phyloP scores from a whole-genome alignment of 2,113 vertebrate species.

The Nibea albiflora region DNA sequence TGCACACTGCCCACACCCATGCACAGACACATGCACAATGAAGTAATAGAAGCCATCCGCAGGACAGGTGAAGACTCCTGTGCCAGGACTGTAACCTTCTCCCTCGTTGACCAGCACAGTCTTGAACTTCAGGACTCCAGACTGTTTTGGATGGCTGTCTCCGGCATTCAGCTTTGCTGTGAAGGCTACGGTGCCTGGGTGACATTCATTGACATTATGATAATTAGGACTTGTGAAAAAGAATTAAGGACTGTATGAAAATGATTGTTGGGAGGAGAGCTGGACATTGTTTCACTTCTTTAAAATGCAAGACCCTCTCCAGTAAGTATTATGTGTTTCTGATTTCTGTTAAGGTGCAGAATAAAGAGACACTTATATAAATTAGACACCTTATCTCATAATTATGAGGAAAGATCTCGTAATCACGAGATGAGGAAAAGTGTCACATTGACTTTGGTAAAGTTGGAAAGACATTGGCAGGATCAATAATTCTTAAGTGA shows the following conservation, averaged over 20 bases:
- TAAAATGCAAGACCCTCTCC: neutral
- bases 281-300: neutral
- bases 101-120: constrained; percentile 59
- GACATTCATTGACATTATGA: neutral
- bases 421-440: no score
- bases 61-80: constrained; percentile 56
- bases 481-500: no score
- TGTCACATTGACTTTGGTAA: no score
- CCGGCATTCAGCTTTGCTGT: constrained; percentile 50
- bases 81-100: constrained; percentile 41
- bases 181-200: constrained; percentile 51
- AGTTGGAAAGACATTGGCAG: no score
- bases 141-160: constrained; percentile 57
- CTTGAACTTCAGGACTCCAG: constrained; percentile 53
- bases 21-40: constrained; percentile 44
- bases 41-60: constrained; percentile 57
- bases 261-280: no score
- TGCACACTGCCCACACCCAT: constrained; percentile 50
- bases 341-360: neutral
- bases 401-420: no score
- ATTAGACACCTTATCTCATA: no score
- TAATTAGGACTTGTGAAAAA: neutral
- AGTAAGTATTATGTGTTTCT: neutral
- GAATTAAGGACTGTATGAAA: neutral
- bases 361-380: no score